Percentiles rank a stretch among this genome's conserved stretches.
phyloP scores from a whole-genome alignment of 2,797 vertebrate species.

The Urophycis tenuis region DNA sequence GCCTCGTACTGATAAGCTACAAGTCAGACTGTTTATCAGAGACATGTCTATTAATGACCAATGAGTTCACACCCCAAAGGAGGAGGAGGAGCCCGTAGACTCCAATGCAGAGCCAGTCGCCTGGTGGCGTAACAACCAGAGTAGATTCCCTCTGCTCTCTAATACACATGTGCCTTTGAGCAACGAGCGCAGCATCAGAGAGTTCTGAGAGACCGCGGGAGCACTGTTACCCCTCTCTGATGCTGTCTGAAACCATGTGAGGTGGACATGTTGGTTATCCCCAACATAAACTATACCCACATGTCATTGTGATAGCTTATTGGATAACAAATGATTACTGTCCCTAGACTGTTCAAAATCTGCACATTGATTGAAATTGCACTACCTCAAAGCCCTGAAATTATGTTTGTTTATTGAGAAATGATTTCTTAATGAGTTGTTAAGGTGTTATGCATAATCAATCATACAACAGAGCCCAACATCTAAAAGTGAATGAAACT shows the following conservation, averaged over 20 bases:
- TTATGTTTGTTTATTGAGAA: too few relatives aligned
- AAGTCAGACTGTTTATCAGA: not conserved
- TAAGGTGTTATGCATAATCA: not conserved
- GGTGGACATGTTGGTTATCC: not conserved
- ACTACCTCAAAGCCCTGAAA: not conserved
- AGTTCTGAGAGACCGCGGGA: not conserved
- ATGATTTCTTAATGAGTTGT: too few relatives aligned
- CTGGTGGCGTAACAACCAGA: conserved; percentile 13
- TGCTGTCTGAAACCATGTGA: conserved; percentile 4
- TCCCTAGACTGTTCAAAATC: not conserved
- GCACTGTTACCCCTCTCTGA: conserved; percentile 6
- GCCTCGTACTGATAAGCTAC: not conserved
- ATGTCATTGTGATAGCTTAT: not conserved
- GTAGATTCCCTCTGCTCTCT: not conserved
- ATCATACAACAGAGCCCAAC: not conserved
- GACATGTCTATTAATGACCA: not conserved
- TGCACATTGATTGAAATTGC: not conserved
- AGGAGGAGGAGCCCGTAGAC: conserved; percentile 1
- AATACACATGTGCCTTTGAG: conserved; percentile 4
- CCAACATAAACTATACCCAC: not conserved
- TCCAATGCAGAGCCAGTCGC: conserved; percentile 1
- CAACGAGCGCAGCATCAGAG: conserved; percentile 3
- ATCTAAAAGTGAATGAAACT: not conserved
- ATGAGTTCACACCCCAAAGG: not conserved
- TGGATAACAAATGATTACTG: not conserved